Base-by-base conservation (phyloP, 2,888 invertebrate genomes). In the Archips crataeganus region DNA sequence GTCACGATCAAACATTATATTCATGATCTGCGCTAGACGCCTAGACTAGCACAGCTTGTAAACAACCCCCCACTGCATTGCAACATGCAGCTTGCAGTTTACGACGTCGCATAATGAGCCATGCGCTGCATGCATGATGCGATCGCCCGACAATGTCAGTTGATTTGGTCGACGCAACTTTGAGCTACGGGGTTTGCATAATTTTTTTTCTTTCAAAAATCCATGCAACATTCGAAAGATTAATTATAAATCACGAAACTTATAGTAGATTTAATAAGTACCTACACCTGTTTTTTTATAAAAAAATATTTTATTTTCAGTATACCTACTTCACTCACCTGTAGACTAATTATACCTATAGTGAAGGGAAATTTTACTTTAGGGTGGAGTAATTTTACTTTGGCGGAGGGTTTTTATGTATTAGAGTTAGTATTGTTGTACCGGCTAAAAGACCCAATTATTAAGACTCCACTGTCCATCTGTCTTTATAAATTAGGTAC, bases 21-120 rank as follows among this genome's bases (percentile, higher is more conserved):
- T 49, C 49, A 13, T 49, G 4, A 5, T 49, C n/a, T 39, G 6
- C 39, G 39, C n/a, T 49, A 49, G n/a, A n/a, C n/a, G n/a, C n/a
- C n/a, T n/a, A n/a, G 49, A 49, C 49, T 49, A 49, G 49, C n/a
- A 5, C 13, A 49, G 54, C 54, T 54, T 54, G 54, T 23, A 54
- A 54, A 54, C 54, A 23, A 8, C 3, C n/a, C 3, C 49, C 15
- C 5, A 8, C 9, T 23, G 62, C 63, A 34, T 47, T 5, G 64
- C 64, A 15, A n/a, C 49, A 65, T 11, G 63, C 63, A 63, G 32
- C 36, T 10, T 36, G 60, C 63, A 63, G 45, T 63, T 63, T 62
- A 45, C 45, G 63, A 47, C 57, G 23, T 11, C 3, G 57, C 57
- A 57, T 57, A 57, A 57, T 57, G 32, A 57, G 57, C 11, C 54